These are phyloP conservation scores for Zoroaster sp. DNA, from an alignment of 53 echinoderm and acorn worm genomes.

Conservation along the genomic window DNA sequence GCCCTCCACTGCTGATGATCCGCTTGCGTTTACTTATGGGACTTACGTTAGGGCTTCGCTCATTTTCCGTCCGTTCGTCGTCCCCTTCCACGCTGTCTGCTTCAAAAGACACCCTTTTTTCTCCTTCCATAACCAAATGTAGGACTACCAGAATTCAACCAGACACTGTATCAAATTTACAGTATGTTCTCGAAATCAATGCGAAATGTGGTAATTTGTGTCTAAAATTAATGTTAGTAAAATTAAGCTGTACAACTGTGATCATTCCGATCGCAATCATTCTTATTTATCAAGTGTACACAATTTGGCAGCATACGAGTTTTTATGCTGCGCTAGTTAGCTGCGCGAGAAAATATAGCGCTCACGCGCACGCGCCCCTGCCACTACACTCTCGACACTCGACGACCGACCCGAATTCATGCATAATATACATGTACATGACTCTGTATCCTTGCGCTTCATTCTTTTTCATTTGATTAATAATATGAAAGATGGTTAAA, in stretches of 20 bases:
- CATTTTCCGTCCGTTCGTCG: conserved; percentile 88
- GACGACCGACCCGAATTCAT: too few relatives aligned
- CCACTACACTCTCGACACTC: too few relatives aligned
- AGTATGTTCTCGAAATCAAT: conserved; percentile 75
- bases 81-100: conserved; percentile 82
- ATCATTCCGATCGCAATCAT: background rate
- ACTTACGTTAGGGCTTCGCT: conserved; percentile 62
- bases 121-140: conserved; percentile 49
- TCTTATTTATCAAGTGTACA: conserved; percentile 3
- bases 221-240: conserved; percentile 43
- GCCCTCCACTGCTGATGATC: background rate
- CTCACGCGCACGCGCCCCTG: too few relatives aligned
- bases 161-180: conserved; percentile 84
- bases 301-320: background rate
- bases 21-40: conserved; percentile 12
- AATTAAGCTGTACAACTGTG: background rate
- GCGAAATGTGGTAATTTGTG: conserved; percentile 78
- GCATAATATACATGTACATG: too few relatives aligned
- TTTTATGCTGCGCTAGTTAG: background rate
- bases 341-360: background rate
- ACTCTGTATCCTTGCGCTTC: too few relatives aligned
- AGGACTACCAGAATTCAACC: conserved; percentile 71
- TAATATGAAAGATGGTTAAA: too few relatives aligned
- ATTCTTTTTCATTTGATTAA: too few relatives aligned
- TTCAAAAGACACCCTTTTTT: conserved; percentile 47